phyloP scores from a whole-genome alignment of 2,888 invertebrate species.

The Punctoribates punctum region DNA sequence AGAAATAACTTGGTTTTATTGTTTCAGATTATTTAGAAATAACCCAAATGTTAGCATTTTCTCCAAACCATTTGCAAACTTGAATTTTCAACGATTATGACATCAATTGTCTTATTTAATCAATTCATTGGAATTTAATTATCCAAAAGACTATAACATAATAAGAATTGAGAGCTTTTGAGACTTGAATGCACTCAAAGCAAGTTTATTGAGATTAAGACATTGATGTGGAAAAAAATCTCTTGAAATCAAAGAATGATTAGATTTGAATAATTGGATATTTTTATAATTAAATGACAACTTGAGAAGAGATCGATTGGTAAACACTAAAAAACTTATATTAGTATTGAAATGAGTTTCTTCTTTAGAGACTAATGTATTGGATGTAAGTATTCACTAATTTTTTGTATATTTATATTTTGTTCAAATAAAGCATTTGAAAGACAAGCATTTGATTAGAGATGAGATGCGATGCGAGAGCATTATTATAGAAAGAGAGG shows the following conservation, averaged over 20 bases:
- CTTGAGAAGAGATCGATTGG: conserved; percentile 14
- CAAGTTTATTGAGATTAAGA: neutral
- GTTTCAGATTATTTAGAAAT: too few species aligned
- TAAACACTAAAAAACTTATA: neutral
- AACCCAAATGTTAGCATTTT: too few species aligned
- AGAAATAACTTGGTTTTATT: too few species aligned
- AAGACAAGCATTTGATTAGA: conserved; percentile 33
- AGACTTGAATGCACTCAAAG: neutral
- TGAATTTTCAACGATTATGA: too few species aligned
- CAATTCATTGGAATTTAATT: too few species aligned
- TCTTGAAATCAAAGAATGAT: conserved; percentile 23
- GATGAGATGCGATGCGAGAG: conserved; percentile 10
- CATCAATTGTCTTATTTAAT: too few species aligned
- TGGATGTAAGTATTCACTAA: neutral
- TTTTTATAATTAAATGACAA: conserved; percentile 34
- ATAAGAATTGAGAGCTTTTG: neutral
- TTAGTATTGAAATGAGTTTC: conserved; percentile 11
- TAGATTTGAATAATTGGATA: conserved; percentile 30
- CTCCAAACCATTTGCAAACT: too few species aligned
- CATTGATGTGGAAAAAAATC: neutral
- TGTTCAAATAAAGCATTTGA: conserved; percentile 28
- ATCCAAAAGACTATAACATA: neutral
- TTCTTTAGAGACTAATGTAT: neutral
- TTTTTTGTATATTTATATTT: conserved; percentile 29
- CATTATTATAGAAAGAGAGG: conserved; percentile 29